Conservation (phyloP, 2,797 vertebrate genomes). For the Enteromius afrohamiltoni region DNA sequence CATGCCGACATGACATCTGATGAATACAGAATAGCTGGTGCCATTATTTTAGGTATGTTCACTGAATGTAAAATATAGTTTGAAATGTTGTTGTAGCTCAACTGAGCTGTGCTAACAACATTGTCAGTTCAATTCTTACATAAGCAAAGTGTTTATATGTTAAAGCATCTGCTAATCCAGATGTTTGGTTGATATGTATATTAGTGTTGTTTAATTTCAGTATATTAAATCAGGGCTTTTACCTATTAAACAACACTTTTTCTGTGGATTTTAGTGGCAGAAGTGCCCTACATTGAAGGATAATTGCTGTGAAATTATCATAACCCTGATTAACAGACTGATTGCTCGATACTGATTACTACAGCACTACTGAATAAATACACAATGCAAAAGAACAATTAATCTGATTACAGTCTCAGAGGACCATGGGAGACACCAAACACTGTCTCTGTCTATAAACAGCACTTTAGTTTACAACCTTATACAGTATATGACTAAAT, state of each 20-base stretch:
- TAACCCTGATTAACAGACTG: slow-evolving; percentile 11
- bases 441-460: background rate
- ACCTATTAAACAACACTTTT: background rate
- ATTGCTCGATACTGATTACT: slow-evolving; percentile 18
- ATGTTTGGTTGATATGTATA: background rate
- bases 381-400: slow-evolving; percentile 9
- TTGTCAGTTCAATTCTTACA: background rate
- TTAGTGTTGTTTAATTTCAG: background rate
- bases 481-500: background rate
- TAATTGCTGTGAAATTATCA: slow-evolving; percentile 9
- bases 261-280: background rate
- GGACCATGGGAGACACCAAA: background rate
- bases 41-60: background rate
- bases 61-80: background rate
- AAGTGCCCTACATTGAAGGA: background rate
- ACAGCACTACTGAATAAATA: slow-evolving; percentile 27
- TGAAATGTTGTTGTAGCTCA: background rate
- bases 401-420: slow-evolving; percentile 21
- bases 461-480: background rate
- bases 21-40: background rate
- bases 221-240: background rate
- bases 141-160: background rate
- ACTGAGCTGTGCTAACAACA: background rate
- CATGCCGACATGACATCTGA: background rate
- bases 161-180: background rate